phyloP scores from a whole-genome alignment of 2,113 vertebrate species.

The Scatophagus argus region DNA sequence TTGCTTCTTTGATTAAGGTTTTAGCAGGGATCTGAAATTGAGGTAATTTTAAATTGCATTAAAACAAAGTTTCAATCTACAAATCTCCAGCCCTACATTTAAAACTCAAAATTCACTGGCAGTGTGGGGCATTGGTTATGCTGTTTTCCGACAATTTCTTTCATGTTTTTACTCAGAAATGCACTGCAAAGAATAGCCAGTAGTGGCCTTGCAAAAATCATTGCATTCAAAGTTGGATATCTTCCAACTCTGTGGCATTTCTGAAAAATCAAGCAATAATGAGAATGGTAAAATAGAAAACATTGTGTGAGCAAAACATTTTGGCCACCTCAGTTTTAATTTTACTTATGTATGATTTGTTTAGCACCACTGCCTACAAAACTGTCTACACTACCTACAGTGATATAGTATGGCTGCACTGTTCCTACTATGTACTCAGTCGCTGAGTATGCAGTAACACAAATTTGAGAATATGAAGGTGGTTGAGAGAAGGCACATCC shows the following conservation, averaged over 20 bases:
- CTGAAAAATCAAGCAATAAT: background rate
- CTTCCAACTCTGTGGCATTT: background rate
- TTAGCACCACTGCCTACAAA: background rate
- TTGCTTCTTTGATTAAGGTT: background rate
- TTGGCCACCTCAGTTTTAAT: background rate
- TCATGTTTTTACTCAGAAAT: background rate
- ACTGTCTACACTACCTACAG: background rate
- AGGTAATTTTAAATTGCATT: background rate
- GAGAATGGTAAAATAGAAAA: background rate
- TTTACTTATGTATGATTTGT: background rate
- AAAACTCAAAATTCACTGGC: background rate
- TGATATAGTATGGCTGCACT: background rate
- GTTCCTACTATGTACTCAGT: background rate
- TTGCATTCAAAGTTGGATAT: background rate
- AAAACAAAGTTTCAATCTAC: background rate
- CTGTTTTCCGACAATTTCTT: background rate
- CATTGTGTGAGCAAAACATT: too few species aligned
- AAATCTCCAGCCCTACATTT: background rate
- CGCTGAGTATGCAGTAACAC: slow-evolving; percentile 26
- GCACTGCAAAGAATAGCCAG: background rate
- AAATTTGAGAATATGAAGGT: slow-evolving; percentile 18
- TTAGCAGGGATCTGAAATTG: background rate
- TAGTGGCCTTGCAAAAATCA: background rate
- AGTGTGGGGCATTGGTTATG: background rate
- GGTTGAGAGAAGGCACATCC: slow-evolving; percentile 20